Evolutionary conservation across 2,797 vertebrate species (phyloP), one percentile per base, ranked within the genome.

Genomic region (Gallinago stenura): DNA sequence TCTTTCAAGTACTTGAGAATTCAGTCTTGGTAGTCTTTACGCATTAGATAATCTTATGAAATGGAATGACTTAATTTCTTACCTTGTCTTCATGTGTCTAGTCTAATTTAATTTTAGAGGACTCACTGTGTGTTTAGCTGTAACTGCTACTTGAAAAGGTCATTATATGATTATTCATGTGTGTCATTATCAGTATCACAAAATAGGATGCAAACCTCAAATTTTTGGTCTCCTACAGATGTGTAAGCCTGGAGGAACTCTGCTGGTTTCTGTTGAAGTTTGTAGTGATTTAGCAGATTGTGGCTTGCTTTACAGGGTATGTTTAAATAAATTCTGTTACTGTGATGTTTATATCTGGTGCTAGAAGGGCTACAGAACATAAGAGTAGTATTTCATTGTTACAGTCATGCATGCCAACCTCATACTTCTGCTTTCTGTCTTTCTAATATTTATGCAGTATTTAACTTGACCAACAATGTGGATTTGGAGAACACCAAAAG

Each of bases 401-500:
- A 17, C 30, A 41, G 68, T 73, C 62, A 30, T 76, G 80, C 26
- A 31, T 96, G 39, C 89, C 28, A 30, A 57, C 24, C 66, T 95
- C 92, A 95, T 68, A 25, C 39, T 77, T 90, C 54, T 81, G 39
- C 45, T 87, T 95, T 96, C 12, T 96, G 69, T 97, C 31, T 79
- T 94, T 95, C 86, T 90, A 37, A 89, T 85, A 20, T 96, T 90
- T 80, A 24, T 97, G 12, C 95, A 99, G 99, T 99, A 73, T 99
- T 98, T 97, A 99, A 99, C 97, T 96, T 99, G 97, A 99, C 99
- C 85, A 99, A 99, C 98, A 99, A 99, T 96, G 82, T 99, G 65
- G 99, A 99, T 95, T 96, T 99, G 97, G 99, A 99, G 90, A 98
- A 98, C 95, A 99, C 99, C 64, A 99, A 98, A 97, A 98, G 98